phyloP scores from a whole-genome alignment of 2,888 invertebrate genomes.

The Oscheius sp. region DNA sequence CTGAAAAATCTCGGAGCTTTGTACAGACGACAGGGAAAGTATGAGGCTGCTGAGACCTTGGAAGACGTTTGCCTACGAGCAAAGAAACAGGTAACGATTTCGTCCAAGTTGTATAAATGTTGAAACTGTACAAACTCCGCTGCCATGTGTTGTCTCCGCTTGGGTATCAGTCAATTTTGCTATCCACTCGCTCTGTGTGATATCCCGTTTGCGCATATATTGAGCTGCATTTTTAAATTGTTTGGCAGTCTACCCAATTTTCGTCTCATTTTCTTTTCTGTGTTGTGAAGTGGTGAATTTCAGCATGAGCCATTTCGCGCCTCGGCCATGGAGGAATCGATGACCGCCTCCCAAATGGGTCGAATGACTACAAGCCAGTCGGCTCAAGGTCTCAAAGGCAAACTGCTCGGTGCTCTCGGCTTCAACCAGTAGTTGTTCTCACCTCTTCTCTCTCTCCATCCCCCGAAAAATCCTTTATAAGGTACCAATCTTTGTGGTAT shows the following conservation, averaged over 20 bases:
- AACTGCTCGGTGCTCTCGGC: constrained; percentile 55
- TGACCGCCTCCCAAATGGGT: constrained; percentile 47
- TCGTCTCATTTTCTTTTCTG: constrained; percentile 13
- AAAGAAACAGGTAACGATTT: constrained; percentile 85
- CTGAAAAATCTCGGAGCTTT: constrained; percentile 97
- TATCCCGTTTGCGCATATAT: background rate
- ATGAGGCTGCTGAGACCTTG: constrained; percentile 97
- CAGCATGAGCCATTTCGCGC: constrained; percentile 55
- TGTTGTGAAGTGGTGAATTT: constrained; percentile 44
- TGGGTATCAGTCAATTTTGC: constrained; percentile 9
- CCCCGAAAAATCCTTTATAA: background rate
- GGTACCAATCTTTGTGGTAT: constrained; percentile 23
- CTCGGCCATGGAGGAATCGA: constrained; percentile 45
- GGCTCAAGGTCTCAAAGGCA: constrained; percentile 54
- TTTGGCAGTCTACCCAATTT: constrained; percentile 12
- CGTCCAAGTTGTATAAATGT: background rate
- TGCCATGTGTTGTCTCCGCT: constrained; percentile 26
- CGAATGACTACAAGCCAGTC: constrained; percentile 56
- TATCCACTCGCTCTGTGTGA: constrained; percentile 11
- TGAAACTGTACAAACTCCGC: background rate
- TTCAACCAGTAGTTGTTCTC: constrained; percentile 35
- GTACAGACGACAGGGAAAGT: constrained; percentile 97
- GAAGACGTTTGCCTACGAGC: constrained; percentile 97
- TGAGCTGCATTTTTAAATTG: background rate
- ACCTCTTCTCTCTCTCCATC: background rate